Evolutionary conservation across 2,888 invertebrate species (phyloP), one percentile per base, ranked within the genome.

Genomic region (Strigamia transsilvanica): DNA sequence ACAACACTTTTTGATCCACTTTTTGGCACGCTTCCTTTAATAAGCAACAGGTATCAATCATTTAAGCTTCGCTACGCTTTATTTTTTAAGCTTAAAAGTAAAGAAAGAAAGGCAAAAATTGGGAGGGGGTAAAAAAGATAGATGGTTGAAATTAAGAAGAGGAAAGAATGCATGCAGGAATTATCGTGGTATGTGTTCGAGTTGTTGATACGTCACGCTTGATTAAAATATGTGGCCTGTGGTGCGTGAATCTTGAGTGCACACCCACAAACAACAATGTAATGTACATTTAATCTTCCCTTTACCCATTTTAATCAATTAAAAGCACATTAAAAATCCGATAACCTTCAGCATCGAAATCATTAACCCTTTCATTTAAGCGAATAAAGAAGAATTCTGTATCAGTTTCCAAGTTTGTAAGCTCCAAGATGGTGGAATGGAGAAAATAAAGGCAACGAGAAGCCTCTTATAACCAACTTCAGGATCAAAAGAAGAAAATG

Each of bases 401-500:
- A 56, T 56, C 56, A 56, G 18, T 56, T 73, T 73, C 73, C 10
- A 32, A 27, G 32, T 27, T 27, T 12, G 73, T 73, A 73, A 73
- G 27, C 73, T 23, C 1, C 23, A 10, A 73, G 73, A 73, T 27
- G 32, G 73, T 73, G 2, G 73, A 73, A 73, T 73, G 73, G 23
- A 32, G 27, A 73, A 27, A 32, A 73, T 23, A 73, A 73, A 27
- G 32, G 32, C 27, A 27, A 27, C 73, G 73, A 73, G 27, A 73
- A 73, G 73, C 73, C 73, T 27, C 73, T 73, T 73, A 73, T 27
- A 73, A 73, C 73, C 32, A 73, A 73, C 73, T 27, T 32, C n/a
- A 56, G 73, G 73, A 73, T 73, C 73, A 73, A 73, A 73, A 73
- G 73, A 73, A 73, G 73, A 32, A 73, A 73, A 56, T 18, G 56